These are phyloP conservation scores for Hesperia comma DNA, from an alignment of 2,888 invertebrate genomes.

Conservation along the genomic window DNA sequence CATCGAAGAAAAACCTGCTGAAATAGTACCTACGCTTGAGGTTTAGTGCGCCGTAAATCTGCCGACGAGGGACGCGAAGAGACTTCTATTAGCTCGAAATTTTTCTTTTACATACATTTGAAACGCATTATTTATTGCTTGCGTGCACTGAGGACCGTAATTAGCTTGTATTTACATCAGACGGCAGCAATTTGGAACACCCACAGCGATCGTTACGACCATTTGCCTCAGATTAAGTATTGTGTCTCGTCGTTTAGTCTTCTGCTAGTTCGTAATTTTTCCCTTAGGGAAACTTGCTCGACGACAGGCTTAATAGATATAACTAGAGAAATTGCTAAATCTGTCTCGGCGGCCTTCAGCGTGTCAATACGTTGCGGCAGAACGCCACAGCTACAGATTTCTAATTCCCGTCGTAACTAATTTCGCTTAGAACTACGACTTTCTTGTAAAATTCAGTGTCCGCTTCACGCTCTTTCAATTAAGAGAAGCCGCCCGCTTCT, in stretches of 20 bases:
- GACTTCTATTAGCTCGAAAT: slow-evolving; percentile 44
- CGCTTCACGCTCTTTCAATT: slow-evolving; percentile 17
- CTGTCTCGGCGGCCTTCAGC: neutral
- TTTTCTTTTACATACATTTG: slow-evolving; percentile 37
- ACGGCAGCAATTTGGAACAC: slow-evolving; percentile 37
- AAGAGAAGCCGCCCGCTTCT: slow-evolving; percentile 3
- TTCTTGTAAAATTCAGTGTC: neutral
- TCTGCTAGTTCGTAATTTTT: slow-evolving; percentile 11
- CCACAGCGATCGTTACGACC: slow-evolving; percentile 37
- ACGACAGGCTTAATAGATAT: slow-evolving; percentile 1
- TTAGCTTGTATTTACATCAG: slow-evolving; percentile 39
- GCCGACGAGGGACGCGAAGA: slow-evolving; percentile 47
- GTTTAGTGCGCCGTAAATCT: slow-evolving; percentile 70
- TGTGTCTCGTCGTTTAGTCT: slow-evolving; percentile 28
- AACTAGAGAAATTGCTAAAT: neutral
- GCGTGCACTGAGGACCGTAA: slow-evolving; percentile 19
- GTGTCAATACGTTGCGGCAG: neutral
- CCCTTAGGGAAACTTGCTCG: slow-evolving; percentile 11
- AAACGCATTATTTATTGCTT: slow-evolving; percentile 5
- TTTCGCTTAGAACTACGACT: neutral
- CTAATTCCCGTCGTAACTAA: neutral
- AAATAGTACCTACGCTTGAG: slow-evolving; percentile 59
- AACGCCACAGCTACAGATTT: neutral
- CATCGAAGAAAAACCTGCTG: slow-evolving; percentile 47
- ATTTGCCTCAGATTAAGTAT: slow-evolving; percentile 37